Evolutionary conservation across 2,797 vertebrate genomes (phyloP), one percentile per base, ranked within the genome.

Genomic region (Selene dorsalis): DNA sequence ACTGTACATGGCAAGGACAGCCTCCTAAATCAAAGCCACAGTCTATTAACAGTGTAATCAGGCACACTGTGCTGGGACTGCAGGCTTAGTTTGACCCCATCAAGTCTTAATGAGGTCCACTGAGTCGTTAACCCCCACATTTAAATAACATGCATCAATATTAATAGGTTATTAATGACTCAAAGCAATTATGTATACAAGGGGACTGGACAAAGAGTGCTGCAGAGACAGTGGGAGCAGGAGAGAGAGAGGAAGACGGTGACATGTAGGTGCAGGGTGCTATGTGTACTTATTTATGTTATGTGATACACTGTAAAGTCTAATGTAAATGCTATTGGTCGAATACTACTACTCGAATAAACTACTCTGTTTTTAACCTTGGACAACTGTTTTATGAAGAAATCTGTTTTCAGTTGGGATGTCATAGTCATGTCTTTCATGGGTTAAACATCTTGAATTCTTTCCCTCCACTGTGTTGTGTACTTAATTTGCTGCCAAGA

Each of bases 91-190:
- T 87, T 89, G 87, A 91, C 90, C 89, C 88, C 87, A 90, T 93
- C 85, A 83, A 86, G 82, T 61, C 81, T 84, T 91, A 93, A 93
- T 92, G 89, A 92, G 91, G 89, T 89, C 92, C 82, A 17, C 74
- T 0, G 88, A 92, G 91, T 86, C 82, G 38, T 89, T 88, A 91
- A 88, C 85, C 81, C 35, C 1, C 55, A 86, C 86, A 91, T 91
- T 91, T 88, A 81, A 91, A 92, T 93, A 90, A 91, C 89, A 89
- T 80, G 73, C 87, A 94, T 91, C 87, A 89, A 93, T 92, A 92
- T 93, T 91, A 90, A 92, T 88, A 79, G 90, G 56, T 89, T 91
- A 91, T 90, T 91, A 92, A 91, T 82, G 88, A 89, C 75, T 89
- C 71, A 70, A 55, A 84, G 84, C 83, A 84, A 91, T 89, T 90